Percentiles rank a stretch among this genome's conserved stretches.
These are phyloP conservation scores for Isurus oxyrinchus DNA, from an alignment of 2,113 vertebrate species.

Conservation along the genomic window DNA sequence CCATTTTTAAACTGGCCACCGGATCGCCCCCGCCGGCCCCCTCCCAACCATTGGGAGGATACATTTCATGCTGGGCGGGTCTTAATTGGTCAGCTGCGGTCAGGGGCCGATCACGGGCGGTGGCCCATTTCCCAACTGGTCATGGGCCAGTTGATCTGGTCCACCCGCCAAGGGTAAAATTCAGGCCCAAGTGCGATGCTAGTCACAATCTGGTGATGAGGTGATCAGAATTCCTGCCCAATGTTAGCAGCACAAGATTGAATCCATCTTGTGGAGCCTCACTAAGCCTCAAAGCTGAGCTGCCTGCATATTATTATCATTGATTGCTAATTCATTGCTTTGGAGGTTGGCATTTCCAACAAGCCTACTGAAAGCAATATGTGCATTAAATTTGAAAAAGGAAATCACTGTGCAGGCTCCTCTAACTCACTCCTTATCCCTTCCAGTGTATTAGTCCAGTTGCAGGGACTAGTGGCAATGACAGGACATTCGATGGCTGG, in stretches of 20 bases:
- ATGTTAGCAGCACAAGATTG: background rate
- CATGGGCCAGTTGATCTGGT: no score
- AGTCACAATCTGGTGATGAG: background rate
- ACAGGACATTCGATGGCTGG: background rate
- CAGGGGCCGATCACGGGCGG: no score
- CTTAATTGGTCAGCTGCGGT: no score
- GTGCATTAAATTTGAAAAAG: background rate
- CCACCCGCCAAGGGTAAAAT: no score
- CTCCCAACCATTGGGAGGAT: no score
- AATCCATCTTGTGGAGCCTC: background rate
- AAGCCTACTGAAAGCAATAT: no score
- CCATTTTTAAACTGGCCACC: no score
- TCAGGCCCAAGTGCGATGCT: background rate
- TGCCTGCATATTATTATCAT: background rate
- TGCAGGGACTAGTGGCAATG: background rate
- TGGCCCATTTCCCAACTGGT: no score
- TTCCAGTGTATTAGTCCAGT: no score
- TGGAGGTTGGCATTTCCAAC: background rate
- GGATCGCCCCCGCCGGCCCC: no score
- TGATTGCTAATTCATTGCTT: no score
- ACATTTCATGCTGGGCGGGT: no score
- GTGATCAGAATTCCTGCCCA: background rate
- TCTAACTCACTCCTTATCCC: background rate
- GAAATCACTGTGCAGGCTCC: background rate
- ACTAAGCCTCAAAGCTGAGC: background rate